A percentile compares a stretch with the other conserved stretches of the same genome.
Evolutionary conservation across 35 echinoderm and acorn worm species (phyloP).

Genomic region (Amphiura filiformis): DNA sequence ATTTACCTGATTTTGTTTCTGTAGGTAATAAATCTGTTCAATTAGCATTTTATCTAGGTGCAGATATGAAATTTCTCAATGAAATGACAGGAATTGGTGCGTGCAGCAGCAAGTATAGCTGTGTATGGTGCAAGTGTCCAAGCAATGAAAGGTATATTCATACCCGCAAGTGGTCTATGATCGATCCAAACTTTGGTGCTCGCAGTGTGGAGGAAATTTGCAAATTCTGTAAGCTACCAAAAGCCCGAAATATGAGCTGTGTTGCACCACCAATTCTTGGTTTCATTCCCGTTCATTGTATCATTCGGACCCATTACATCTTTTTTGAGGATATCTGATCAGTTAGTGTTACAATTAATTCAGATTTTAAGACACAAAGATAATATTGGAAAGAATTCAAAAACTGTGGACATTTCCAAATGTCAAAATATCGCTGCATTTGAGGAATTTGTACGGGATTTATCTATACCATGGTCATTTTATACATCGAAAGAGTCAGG

Average conservation of each 20-base stretch:
- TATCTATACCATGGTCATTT: conserved; percentile 38
- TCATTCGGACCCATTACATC: conserved; percentile 29
- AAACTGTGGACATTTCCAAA: conserved; percentile 19
- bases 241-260: conserved; percentile 11
- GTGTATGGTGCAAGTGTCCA: not conserved
- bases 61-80: not conserved
- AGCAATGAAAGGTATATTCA: not conserved
- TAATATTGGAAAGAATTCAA: conserved; percentile 18
- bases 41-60: not conserved
- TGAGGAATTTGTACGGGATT: conserved; percentile 11
- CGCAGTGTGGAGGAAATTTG: conserved; percentile 12
- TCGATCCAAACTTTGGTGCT: conserved; percentile 15
- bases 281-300: conserved; percentile 27
- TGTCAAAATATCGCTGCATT: conserved; percentile 29
- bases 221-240: not conserved
- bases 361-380: conserved; percentile 31
- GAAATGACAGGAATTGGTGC: not conserved
- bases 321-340: conserved; percentile 31
- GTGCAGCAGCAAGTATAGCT: not conserved
- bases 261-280: conserved; percentile 8
- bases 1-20: not conserved
- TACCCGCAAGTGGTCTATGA: not conserved
- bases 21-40: not conserved
- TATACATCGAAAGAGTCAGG: conserved; percentile 17
- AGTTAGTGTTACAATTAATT: conserved; percentile 26